A percentile compares a stretch with the other conserved stretches of the same genome.
phyloP scores from a whole-genome alignment of 2,113 vertebrate genomes.

The Podarcis muralis region DNA sequence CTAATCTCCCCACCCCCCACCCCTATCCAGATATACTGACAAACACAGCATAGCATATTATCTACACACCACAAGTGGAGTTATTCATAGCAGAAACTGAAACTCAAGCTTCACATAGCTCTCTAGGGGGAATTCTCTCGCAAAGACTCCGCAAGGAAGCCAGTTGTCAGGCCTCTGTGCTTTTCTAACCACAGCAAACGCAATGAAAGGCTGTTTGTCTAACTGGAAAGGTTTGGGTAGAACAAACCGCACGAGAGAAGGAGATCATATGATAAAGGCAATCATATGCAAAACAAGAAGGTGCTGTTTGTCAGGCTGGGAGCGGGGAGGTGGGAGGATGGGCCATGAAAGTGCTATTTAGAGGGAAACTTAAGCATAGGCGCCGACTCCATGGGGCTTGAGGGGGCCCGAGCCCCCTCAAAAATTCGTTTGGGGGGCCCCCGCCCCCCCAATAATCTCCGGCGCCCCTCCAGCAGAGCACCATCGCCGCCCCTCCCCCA shows the following conservation, averaged over 20 bases:
- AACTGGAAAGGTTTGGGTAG: slow-evolving; percentile 26
- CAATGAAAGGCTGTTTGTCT: slow-evolving; percentile 16
- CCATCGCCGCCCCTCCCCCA: too few relatives aligned
- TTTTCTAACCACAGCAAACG: slow-evolving; percentile 3
- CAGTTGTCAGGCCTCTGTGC: slow-evolving; percentile 9
- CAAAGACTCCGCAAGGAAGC: not conserved
- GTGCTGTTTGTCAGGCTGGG: not conserved
- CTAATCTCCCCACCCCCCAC: too few relatives aligned
- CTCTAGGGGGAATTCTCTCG: not conserved
- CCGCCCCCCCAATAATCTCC: too few relatives aligned
- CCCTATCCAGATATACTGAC: not conserved
- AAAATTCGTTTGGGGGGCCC: too few relatives aligned
- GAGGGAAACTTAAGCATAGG: too few relatives aligned
- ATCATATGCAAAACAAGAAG: not conserved
- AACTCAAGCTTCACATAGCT: not conserved
- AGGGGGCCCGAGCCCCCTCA: too few relatives aligned
- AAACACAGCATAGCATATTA: not conserved
- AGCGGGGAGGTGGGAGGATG: too few relatives aligned
- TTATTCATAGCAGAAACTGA: slow-evolving; percentile 5
- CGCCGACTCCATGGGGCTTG: too few relatives aligned
- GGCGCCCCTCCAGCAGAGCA: too few relatives aligned
- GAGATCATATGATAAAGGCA: not conserved
- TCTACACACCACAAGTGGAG: not conserved
- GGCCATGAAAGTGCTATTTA: not conserved
- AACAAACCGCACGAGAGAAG: not conserved